A percentile compares a stretch with the other conserved stretches of the same genome.
These are phyloP conservation scores for Anastrepha ludens DNA, from an alignment of 1,140 invertebrate genomes.

Conservation along the genomic window DNA sequence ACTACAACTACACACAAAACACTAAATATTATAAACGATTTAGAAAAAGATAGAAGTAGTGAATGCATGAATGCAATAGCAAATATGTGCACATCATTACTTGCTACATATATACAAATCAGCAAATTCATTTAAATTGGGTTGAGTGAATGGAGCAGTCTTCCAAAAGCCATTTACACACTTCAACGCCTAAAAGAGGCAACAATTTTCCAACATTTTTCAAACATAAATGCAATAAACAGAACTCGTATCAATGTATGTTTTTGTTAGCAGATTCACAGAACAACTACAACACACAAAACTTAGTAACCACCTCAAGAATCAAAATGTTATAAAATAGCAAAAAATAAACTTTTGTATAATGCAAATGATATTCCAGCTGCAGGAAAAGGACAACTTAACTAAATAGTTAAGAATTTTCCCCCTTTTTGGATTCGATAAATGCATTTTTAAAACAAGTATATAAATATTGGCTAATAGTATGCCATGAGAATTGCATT, in stretches of 20 bases:
- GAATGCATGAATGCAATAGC: too few relatives aligned
- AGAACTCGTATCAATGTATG: neutral
- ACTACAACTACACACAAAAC: neutral
- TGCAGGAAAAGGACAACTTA: slow-evolving; percentile 42
- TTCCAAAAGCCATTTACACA: neutral
- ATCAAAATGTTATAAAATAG: neutral
- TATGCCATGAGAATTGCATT: neutral
- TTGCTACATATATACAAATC: neutral
- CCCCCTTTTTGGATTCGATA: neutral
- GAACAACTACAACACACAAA: neutral
- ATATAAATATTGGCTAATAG: slow-evolving; percentile 24
- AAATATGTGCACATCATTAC: neutral
- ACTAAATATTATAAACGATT: neutral
- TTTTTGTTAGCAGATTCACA: neutral
- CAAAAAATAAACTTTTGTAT: neutral
- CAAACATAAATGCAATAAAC: neutral
- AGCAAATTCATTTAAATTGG: too few relatives aligned
- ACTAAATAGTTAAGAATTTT: neutral
- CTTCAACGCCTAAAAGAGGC: neutral
- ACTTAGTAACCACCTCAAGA: neutral
- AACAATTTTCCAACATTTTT: neutral
- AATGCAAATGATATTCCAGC: slow-evolving; percentile 25
- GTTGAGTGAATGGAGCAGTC: too few relatives aligned
- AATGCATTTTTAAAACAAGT: neutral
- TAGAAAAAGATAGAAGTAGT: neutral